Evolutionary conservation across 2,888 invertebrate genomes (phyloP), one percentile per base, ranked within the genome.

Genomic region (Orthonychiurus folsomi): DNA sequence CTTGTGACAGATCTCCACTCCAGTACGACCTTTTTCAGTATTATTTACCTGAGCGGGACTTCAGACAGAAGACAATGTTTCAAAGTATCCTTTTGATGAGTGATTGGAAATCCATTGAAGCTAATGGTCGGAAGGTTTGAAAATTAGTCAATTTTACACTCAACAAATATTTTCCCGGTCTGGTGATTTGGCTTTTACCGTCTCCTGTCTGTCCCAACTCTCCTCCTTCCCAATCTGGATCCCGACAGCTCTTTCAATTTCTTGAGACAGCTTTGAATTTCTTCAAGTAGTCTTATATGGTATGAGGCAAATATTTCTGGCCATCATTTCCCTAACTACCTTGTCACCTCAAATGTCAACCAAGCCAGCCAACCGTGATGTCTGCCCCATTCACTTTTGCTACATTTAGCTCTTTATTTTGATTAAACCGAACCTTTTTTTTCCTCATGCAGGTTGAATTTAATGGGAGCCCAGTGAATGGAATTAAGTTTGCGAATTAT

Each of bases 31-130:
- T 85, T 72, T 88, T 85, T 74, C 83, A 84, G 65, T 76, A 84
- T 74, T 86, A 83, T 73, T 75, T 87, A 60, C 76, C 80, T 0
- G 83, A 83, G 73, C 78, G 79, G 62, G 82, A 84, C 72, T 82
- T 80, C 63, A 78, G 78, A 48, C 72, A 77, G 2, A 78, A 80
- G 26, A 76, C 78, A 37, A 88, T 86, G 75, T 87, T 87, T 75
- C 74, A 77, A 25, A 81, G 80, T 1, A 79, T 89, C 1, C 75
- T 74, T 65, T 80, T 76, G 26, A 85, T 88, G 85, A 77, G 85
- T 71, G 84, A 82, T 0, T 78, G 81, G 12, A 77, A 81, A 2
- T 77, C 78, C 61, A 83, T 86, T 63, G 56, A 74, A 57, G 73
- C 76, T 61, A 77, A 82, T 75, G 85, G 83, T 1, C 75, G 74